Conservation (phyloP, 2,113 vertebrate species). For the Aldabrachelys gigantea region DNA sequence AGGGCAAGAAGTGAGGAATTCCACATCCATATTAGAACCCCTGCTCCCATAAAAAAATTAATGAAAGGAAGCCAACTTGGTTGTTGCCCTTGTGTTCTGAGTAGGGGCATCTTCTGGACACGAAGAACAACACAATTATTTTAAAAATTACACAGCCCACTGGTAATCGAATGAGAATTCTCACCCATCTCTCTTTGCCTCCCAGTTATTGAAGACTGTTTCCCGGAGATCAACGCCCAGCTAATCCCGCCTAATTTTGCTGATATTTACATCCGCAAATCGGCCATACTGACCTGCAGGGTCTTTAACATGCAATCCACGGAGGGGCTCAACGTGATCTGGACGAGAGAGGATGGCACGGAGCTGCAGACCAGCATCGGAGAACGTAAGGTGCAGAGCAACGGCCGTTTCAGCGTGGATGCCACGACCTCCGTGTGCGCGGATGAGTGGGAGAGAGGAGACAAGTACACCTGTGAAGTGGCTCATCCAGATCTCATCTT, state of each 20-base stretch:
- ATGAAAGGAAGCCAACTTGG: too few species aligned
- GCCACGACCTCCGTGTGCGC: constrained; percentile 43
- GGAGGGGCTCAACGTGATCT: not conserved
- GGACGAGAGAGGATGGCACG: not conserved
- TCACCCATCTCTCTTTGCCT: not conserved
- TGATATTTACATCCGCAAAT: constrained; percentile 24
- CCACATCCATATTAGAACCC: too few species aligned
- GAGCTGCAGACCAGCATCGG: rapidly evolving
- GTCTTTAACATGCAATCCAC: constrained; percentile 39
- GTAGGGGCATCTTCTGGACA: too few species aligned
- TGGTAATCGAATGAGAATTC: not conserved
- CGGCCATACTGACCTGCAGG: constrained; percentile 59
- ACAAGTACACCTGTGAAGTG: constrained; percentile 48
- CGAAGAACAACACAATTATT: not conserved
- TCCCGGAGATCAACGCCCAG: rapidly evolving
- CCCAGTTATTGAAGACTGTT: too few species aligned
- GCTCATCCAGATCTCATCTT: constrained; percentile 40
- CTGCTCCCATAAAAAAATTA: too few species aligned
- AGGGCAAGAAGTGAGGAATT: rapidly evolving
- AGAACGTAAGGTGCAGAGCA: not conserved
- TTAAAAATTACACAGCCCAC: not conserved
- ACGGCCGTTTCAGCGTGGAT: not conserved
- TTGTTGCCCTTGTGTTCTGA: rapidly evolving
- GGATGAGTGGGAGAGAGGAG: constrained; percentile 56
- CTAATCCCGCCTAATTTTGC: constrained; percentile 27